These are phyloP conservation scores for Cryptops parisi DNA, from an alignment of 2,888 invertebrate species.

Conservation along the genomic window DNA sequence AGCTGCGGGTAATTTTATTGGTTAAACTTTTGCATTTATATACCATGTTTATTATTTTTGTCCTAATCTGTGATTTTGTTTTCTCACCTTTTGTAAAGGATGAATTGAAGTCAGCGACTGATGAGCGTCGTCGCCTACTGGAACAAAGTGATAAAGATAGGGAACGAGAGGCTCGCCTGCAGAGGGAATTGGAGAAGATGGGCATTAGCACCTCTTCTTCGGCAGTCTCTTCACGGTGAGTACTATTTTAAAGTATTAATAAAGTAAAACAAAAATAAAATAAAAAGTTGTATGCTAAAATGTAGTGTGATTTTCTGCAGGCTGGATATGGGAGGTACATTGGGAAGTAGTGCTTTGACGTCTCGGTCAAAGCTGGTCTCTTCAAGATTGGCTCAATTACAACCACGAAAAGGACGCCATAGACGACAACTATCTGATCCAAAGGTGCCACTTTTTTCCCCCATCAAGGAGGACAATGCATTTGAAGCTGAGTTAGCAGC, in stretches of 20 bases:
- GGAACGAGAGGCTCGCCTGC: slow-evolving; percentile 26
- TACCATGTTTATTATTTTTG: neutral
- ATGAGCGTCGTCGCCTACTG: slow-evolving; percentile 27
- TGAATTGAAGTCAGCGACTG: slow-evolving; percentile 22
- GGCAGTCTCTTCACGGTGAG: neutral
- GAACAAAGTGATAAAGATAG: slow-evolving; percentile 27
- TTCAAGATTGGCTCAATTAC: slow-evolving; percentile 18
- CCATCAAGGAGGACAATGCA: slow-evolving; percentile 38
- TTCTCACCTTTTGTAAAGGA: slow-evolving; percentile 2
- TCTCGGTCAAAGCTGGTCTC: slow-evolving; percentile 14
- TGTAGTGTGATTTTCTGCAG: neutral
- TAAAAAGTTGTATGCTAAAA: neutral
- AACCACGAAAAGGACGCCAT: slow-evolving; percentile 25
- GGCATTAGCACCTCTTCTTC: slow-evolving; percentile 10
- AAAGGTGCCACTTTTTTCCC: slow-evolving; percentile 38
- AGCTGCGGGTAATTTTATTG: slow-evolving; percentile 22
- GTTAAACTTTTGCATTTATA: neutral
- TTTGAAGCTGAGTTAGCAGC: slow-evolving; percentile 32
- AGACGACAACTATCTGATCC: slow-evolving; percentile 41
- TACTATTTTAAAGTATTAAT: neutral
- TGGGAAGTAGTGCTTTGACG: slow-evolving; percentile 6
- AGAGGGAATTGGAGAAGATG: slow-evolving; percentile 23
- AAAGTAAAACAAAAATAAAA: neutral
- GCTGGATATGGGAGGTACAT: neutral
- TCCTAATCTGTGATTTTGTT: neutral